These are phyloP conservation scores for Brienomyrus longianalis DNA, from an alignment of 2,113 vertebrate genomes.

Conservation along the genomic window DNA sequence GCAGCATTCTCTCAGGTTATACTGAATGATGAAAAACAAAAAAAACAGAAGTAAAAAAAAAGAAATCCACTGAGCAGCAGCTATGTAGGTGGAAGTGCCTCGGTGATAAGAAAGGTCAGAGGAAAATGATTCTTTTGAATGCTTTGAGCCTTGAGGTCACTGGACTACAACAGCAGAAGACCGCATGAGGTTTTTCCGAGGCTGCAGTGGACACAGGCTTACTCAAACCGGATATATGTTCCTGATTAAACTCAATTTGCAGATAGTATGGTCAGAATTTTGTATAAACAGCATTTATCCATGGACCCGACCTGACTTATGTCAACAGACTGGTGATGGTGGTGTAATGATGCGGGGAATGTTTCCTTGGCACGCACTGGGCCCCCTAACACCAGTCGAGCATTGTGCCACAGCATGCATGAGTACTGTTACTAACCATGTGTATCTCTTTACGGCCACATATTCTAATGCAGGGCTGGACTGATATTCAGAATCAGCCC, in stretches of 20 bases:
- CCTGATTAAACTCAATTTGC: not conserved
- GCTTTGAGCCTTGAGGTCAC: not conserved
- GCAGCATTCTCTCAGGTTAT: not conserved
- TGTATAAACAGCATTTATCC: not conserved
- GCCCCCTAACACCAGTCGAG: not conserved
- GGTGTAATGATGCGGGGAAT: not conserved
- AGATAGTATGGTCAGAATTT: not conserved
- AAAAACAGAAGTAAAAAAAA: not conserved
- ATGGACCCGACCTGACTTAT: not conserved
- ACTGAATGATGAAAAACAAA: not conserved
- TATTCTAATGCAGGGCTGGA: not conserved
- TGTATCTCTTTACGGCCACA: not conserved
- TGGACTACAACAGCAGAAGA: not conserved
- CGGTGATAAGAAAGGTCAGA: not conserved
- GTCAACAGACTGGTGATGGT: not conserved
- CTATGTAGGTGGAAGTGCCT: not conserved
- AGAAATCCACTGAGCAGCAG: not conserved
- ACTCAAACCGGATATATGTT: not conserved
- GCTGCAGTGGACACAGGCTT: not conserved
- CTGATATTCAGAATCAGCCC: not conserved
- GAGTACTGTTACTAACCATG: not conserved
- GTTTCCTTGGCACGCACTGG: not conserved
- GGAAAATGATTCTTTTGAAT: not conserved
- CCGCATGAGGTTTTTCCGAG: not conserved
- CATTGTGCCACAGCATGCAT: not conserved